A percentile compares a stretch with the other conserved stretches of the same genome.
phyloP scores from a whole-genome alignment of 2,888 invertebrate genomes.

The Chrysodeixis includens region DNA sequence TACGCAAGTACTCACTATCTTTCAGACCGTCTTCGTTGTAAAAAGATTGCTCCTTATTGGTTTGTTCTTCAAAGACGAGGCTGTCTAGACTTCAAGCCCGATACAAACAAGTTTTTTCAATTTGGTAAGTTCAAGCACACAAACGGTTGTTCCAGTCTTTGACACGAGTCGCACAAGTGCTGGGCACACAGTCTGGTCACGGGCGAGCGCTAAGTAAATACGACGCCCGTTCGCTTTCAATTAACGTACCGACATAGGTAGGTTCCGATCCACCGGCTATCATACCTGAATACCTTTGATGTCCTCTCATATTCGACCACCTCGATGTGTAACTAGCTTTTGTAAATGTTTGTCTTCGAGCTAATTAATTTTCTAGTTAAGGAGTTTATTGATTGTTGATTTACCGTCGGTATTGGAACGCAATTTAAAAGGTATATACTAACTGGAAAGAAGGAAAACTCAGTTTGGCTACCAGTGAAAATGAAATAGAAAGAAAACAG shows the following conservation, averaged over 20 bases:
- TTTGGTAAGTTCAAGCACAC: constrained; percentile 41
- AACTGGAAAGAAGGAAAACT: not conserved
- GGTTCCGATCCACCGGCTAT: constrained; percentile 81
- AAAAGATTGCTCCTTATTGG: not conserved
- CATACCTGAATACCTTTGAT: constrained; percentile 78
- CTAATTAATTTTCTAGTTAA: constrained; percentile 46
- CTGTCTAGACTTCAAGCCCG: constrained; percentile 23
- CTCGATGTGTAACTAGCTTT: constrained; percentile 70
- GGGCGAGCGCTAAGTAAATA: constrained; percentile 79
- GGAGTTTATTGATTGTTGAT: constrained; percentile 21
- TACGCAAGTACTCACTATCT: not conserved
- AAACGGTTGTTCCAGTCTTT: constrained; percentile 67
- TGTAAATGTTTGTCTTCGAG: constrained; percentile 57
- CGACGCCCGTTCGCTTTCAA: constrained; percentile 80
- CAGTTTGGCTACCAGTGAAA: not conserved
- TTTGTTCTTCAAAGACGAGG: not conserved
- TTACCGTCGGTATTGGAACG: not conserved
- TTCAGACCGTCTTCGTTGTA: not conserved
- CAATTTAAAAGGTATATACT: not conserved
- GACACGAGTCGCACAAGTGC: constrained; percentile 80
- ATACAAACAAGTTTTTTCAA: constrained; percentile 42
- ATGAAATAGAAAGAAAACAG: not conserved
- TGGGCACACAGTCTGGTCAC: constrained; percentile 78
- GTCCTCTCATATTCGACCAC: constrained; percentile 73
- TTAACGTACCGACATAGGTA: constrained; percentile 68